A percentile compares a stretch with the other conserved stretches of the same genome.
Evolutionary conservation across 2,888 invertebrate genomes (phyloP).

Genomic region (Steromphala cineraria): DNA sequence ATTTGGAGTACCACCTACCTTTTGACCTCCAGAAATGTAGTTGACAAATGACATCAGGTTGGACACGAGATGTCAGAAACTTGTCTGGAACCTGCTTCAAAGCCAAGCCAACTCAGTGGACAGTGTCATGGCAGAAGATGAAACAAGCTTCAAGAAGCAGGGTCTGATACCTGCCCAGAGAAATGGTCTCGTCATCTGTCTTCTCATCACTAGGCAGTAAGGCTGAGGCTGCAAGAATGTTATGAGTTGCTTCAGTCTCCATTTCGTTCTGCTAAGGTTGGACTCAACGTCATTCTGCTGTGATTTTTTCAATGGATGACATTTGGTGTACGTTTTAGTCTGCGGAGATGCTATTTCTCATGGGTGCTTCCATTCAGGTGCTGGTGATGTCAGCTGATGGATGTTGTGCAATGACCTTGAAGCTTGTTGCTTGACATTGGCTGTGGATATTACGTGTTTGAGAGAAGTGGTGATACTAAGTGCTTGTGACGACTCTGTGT

Average conservation of each 20-base stretch:
- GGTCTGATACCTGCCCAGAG: neutral
- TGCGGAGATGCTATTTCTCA: neutral
- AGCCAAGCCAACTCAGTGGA: neutral
- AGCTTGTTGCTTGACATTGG: neutral
- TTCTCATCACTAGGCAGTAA: neutral
- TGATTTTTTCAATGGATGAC: neutral
- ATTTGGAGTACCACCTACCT: too few species aligned
- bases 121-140: neutral
- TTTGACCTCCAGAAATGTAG: too few species aligned
- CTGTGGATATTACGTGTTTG: neutral
- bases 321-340: neutral
- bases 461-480: neutral
- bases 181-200: neutral
- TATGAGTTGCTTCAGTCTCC: neutral
- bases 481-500: neutral
- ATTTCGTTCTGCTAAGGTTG: neutral
- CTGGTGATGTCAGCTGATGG: neutral
- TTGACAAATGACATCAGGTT: too few species aligned
- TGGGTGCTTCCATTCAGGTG: neutral
- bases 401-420: neutral
- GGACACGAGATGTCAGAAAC: neutral
- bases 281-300: neutral
- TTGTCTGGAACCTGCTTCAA: neutral
- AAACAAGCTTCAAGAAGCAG: neutral
- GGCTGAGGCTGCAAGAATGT: neutral